Evolutionary conservation across 2,797 vertebrate species (phyloP), one percentile per base, ranked within the genome.

Genomic region (Liparis tanakae): DNA sequence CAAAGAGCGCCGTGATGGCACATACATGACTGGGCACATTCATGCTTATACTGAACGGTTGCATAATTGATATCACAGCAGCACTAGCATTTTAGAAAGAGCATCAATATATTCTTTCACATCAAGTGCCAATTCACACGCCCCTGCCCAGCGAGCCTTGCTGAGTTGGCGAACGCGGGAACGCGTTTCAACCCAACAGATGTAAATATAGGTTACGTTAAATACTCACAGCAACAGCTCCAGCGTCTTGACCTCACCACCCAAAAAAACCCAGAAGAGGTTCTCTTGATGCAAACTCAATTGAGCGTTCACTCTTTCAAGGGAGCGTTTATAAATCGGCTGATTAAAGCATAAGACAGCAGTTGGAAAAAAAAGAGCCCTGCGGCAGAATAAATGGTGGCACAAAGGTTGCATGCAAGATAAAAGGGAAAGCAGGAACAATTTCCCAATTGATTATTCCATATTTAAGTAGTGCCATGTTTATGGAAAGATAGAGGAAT

Each of bases 201-300:
- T 25, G 78, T 79, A 89, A 81, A 91, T 88, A 86, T 84, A 86
- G 83, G 70, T 34, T 78, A 82, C 7, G 36, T 72, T 77, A 68
- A 87, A 81, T 41, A 41, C 54, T 75, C 65, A 5, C 44, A 7
- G 83, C 69, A 65, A 62, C 48, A 12, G 56, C 75, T 59, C 50
- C 62, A 53, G 43, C 15, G 7, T 68, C 77, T 53, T 50, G 48
- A 41, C 72, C 39, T 41, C 50, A 25, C 14, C 20, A 5, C 17
- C 79, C 10, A 33, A 81, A 87, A 76, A 69, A 81, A 84, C n/a
- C n/a, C 25, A 30, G 25, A n/a, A 69, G 72, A 69, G 72, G 50
- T 58, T 46, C 58, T 67, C 60, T 37, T 64, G 64, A 78, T 53
- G 63, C 48, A 36, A 58, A 70, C 72, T 78, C 61, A 63, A 79